phyloP scores from a whole-genome alignment of 1,140 invertebrate species.

The Dufourea novaeangliae region DNA sequence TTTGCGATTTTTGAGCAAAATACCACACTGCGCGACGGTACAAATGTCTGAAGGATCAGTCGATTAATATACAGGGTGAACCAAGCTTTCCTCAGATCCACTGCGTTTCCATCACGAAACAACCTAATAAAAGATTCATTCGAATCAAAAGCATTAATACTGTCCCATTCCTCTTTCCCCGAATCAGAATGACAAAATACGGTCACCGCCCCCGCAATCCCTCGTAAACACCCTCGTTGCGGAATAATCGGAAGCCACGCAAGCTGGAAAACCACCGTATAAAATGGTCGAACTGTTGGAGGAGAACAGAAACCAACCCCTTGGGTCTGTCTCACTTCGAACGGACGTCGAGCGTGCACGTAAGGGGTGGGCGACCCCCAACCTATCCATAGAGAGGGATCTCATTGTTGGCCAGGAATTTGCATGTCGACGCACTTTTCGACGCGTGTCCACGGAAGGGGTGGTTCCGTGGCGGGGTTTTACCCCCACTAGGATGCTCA shows the following conservation, averaged over 20 bases:
- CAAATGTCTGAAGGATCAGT: no score
- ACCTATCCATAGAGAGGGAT: constrained; percentile 30
- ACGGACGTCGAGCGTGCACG: not conserved
- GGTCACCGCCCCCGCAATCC: not conserved
- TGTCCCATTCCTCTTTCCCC: no score
- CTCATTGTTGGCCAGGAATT: constrained; percentile 70
- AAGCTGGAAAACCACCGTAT: not conserved
- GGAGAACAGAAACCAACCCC: no score
- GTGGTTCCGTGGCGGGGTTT: constrained; percentile 28
- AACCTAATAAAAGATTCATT: no score
- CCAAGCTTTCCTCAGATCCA: no score
- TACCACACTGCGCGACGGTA: no score
- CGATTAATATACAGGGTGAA: no score
- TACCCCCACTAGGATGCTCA: constrained; percentile 43
- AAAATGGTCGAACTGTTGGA: not conserved
- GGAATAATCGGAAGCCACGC: not conserved
- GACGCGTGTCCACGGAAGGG: constrained; percentile 58
- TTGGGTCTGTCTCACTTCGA: not conserved
- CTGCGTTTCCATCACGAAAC: no score
- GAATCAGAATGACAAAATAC: no score
- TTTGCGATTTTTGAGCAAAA: no score
- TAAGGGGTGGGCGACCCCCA: constrained; percentile 30
- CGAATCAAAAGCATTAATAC: no score
- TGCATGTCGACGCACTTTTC: constrained; percentile 72
- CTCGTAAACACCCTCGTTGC: not conserved